These are phyloP conservation scores for Pipistrellus kuhlii DNA, from an alignment of 2,797 vertebrate species.

Conservation along the genomic window DNA sequence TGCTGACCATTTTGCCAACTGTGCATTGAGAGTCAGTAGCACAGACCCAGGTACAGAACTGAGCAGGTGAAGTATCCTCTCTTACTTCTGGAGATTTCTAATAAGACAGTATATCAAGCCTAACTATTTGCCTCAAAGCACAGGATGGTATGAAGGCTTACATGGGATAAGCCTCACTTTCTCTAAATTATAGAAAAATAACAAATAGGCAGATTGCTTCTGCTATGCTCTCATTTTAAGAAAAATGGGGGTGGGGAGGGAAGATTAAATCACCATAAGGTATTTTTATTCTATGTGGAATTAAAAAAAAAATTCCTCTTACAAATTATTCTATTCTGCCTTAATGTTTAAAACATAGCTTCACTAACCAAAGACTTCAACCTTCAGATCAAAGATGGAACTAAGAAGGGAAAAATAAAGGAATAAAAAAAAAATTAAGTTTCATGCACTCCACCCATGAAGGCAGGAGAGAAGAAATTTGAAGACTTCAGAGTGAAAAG, in stretches of 20 bases:
- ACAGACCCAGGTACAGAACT: neutral
- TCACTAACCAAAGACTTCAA: neutral
- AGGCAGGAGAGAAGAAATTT: neutral
- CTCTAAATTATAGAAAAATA: neutral
- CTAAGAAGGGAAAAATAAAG: neutral
- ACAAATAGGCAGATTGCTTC: neutral
- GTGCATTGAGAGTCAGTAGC: fast-evolving
- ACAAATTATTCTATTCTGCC: neutral
- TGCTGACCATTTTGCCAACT: neutral
- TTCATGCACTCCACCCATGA: neutral
- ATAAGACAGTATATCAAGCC: neutral
- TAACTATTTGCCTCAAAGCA: neutral
- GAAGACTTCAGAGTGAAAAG: slow-evolving; percentile 6
- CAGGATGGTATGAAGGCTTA: neutral
- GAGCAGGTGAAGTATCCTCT: too few relatives aligned
- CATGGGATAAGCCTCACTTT: neutral
- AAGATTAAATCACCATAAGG: neutral
- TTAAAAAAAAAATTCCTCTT: neutral
- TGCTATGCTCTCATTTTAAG: neutral
- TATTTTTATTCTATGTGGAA: slow-evolving; percentile 24
- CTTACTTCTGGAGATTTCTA: neutral
- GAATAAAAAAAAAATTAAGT: neutral
- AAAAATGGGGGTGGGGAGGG: neutral
- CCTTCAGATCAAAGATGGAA: slow-evolving; percentile 21
- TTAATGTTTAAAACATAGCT: neutral